Percentiles rank a stretch among this genome's conserved stretches.
Conservation (phyloP, 2,113 vertebrate genomes). For the Stictonetta naevosa region DNA sequence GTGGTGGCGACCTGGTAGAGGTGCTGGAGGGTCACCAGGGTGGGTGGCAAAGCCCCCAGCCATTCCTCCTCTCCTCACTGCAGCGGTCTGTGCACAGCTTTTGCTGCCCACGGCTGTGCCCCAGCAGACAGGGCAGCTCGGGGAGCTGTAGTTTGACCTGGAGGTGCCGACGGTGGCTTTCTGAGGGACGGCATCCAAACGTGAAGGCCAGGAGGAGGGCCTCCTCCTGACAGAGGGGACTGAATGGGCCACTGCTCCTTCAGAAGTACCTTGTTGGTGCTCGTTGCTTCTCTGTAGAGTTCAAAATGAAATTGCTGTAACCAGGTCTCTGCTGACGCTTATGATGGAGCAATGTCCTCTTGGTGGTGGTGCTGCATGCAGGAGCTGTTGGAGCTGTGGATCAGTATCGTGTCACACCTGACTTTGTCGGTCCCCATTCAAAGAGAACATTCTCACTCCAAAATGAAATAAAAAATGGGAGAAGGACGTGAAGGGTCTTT, state of each 20-base stretch:
- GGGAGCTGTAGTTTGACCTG: neutral
- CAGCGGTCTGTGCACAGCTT: neutral
- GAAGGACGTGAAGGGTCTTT: neutral
- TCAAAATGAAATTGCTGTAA: neutral
- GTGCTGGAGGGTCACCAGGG: neutral
- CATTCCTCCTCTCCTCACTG: neutral
- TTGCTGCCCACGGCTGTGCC: neutral
- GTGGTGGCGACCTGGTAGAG: fast-evolving
- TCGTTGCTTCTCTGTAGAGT: neutral
- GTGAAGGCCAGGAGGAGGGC: neutral
- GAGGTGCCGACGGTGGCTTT: neutral
- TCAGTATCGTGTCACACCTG: neutral
- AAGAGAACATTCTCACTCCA: neutral
- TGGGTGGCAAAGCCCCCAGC: neutral
- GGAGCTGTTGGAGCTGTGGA: neutral
- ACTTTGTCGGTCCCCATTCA: neutral
- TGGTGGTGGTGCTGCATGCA: neutral
- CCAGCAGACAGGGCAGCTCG: fast-evolving
- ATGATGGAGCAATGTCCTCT: neutral
- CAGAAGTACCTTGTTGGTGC: neutral
- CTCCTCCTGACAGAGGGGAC: neutral
- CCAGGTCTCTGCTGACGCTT: neutral
- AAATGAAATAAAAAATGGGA: neutral
- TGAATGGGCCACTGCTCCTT: fast-evolving
- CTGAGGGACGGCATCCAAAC: neutral